Evolutionary conservation across 2,113 vertebrate species (phyloP).

Genomic region (Solenodon paradoxus): DNA sequence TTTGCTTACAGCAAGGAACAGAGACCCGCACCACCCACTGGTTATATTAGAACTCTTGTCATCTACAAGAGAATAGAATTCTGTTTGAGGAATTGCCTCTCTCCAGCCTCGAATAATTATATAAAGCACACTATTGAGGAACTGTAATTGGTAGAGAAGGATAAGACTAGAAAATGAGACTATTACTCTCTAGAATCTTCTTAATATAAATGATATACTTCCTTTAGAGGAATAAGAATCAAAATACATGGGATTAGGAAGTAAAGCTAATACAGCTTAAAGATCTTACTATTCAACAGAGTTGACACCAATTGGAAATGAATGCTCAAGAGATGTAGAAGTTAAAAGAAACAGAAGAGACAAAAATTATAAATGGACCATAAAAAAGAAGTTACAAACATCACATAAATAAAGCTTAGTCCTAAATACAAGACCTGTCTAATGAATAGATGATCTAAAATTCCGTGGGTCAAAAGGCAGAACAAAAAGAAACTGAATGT

Average conservation of each 20-base stretch:
- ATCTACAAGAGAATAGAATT: background rate
- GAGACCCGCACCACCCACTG: background rate
- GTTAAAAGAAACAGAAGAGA: background rate
- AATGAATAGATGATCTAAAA: background rate
- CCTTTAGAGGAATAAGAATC: conserved; percentile 17
- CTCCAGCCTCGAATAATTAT: background rate
- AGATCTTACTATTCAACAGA: background rate
- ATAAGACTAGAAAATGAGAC: conserved; percentile 39
- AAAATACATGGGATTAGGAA: background rate
- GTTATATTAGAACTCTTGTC: background rate
- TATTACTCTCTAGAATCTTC: conserved; percentile 8
- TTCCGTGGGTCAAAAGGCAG: background rate
- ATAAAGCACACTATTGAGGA: background rate
- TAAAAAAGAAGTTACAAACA: background rate
- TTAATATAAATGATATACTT: conserved; percentile 21
- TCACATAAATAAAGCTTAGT: background rate
- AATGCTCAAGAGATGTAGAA: background rate
- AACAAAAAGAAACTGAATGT: background rate
- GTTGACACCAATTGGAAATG: background rate
- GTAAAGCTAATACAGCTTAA: conserved; percentile 18
- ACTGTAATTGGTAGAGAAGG: conserved; percentile 18
- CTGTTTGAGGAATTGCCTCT: conserved; percentile 21
- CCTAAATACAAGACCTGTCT: background rate
- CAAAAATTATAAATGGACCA: conserved; percentile 25
- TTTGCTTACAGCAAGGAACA: background rate